Evolutionary conservation across 2,113 vertebrate genomes (phyloP), one percentile per base, ranked within the genome.

Genomic region (Clinocottus analis): DNA sequence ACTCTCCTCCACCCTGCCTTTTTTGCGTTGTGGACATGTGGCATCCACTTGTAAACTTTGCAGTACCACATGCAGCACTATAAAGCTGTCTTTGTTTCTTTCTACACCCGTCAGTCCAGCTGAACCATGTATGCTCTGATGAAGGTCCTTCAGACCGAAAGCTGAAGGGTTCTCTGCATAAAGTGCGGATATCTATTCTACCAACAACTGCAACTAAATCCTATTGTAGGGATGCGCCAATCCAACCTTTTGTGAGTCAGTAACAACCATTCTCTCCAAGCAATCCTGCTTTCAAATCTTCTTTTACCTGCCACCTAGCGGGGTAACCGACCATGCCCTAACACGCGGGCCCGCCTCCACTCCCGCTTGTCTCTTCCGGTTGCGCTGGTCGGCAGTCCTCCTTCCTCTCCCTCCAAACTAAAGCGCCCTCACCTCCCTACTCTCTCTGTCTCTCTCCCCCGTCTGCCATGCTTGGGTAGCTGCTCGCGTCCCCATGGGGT

Each of bases 401-500:
- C 70, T 31, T 62, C 47, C 45, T 75, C 35, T 78, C 13, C 33
- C 13, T 79, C 53, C 19, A 47, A 78, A 66, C 55, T 74, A 49
- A 17, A 43, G n/a, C 31, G 43, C 45, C 29, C 63, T 68, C 33
- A 58, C 60, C 60, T 64, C 45, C 13, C 13, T 56, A 1, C 23
- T 10, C 29, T 41, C 39, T 49, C 17, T 25, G 9, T 58, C 56
- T 29, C 37, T 53, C 71, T 41, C 60, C 63, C 23, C 77, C 69
- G 75, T 58, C 85, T 56, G 78, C 73, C 80, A 90, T 85, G 90
- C 83, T 78, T 79, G 83, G 85, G 77, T 80, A 81, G 79, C 80
- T 85, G 41, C 85, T 75, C 51, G 41, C 27, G 64, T 80, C 77
- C 86, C 85, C 82, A 61, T 37, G 78, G 84, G 84, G 65, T 59